Percentiles rank a stretch among this genome's conserved stretches.
phyloP scores from a whole-genome alignment of 2,888 invertebrate genomes.

The Gymnosoma rotundatum region DNA sequence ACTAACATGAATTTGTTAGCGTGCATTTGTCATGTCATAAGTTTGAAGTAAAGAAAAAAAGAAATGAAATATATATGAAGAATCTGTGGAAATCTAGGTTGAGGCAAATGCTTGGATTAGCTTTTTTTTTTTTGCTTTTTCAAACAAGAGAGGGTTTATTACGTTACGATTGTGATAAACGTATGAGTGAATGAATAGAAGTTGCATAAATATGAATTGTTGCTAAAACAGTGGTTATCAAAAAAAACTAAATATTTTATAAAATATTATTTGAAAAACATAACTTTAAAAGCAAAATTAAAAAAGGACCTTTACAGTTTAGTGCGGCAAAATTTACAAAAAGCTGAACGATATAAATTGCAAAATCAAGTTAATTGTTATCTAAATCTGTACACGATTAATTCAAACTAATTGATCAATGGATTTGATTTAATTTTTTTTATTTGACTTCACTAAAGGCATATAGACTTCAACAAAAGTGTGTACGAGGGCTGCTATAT shows the following conservation, averaged over 20 bases:
- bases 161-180: slow-evolving; percentile 27
- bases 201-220: slow-evolving; percentile 1
- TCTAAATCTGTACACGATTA: too few relatives aligned
- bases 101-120: slow-evolving; percentile 50
- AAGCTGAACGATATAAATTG: too few relatives aligned
- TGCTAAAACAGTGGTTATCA: slow-evolving; percentile 23
- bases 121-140: slow-evolving; percentile 4
- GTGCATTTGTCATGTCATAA: slow-evolving; percentile 63
- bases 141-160: slow-evolving; percentile 34
- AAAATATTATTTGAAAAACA: too few relatives aligned
- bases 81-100: slow-evolving; percentile 55
- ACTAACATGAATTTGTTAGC: slow-evolving; percentile 49
- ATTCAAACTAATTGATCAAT: too few relatives aligned
- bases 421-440: too few relatives aligned
- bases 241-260: background rate
- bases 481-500: too few relatives aligned
- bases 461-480: too few relatives aligned
- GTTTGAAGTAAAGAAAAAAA: slow-evolving; percentile 23
- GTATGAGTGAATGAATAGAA: slow-evolving; percentile 27
- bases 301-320: too few relatives aligned
- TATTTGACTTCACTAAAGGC: too few relatives aligned
- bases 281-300: too few relatives aligned
- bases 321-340: too few relatives aligned
- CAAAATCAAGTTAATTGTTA: too few relatives aligned
- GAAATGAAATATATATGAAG: slow-evolving; percentile 4